Conservation (phyloP, 2,888 invertebrate genomes). For the Pilophorus perplexus region DNA sequence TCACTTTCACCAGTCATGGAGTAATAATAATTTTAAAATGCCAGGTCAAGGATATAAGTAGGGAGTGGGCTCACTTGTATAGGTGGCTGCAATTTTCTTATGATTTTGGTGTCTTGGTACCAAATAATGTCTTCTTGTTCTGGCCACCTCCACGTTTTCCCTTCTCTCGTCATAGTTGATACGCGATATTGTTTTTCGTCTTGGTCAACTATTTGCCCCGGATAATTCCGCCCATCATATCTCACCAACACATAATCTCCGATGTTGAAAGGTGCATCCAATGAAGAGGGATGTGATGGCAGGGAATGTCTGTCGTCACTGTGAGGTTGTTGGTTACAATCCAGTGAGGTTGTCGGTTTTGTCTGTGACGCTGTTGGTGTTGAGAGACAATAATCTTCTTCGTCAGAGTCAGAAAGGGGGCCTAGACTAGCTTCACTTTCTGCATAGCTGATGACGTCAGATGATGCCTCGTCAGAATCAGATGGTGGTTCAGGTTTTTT, state of each 20-base stretch:
- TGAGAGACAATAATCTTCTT: neutral
- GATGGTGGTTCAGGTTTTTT: slow-evolving; percentile 12
- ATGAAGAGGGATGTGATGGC: neutral
- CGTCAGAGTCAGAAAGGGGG: slow-evolving; percentile 10
- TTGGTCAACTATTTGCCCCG: neutral
- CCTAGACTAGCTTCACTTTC: slow-evolving; percentile 14
- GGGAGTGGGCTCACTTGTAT: neutral
- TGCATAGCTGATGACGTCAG: neutral
- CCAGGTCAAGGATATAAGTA: neutral
- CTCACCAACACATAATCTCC: slow-evolving; percentile 4
- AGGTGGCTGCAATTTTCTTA: neutral
- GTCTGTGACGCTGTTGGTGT: neutral
- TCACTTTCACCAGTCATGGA: neutral
- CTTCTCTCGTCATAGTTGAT: slow-evolving; percentile 4
- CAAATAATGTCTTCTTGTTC: neutral
- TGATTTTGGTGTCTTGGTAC: neutral
- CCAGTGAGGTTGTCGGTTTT: neutral
- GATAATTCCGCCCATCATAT: neutral
- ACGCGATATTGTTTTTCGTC: slow-evolving; percentile 3
- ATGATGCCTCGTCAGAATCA: slow-evolving; percentile 3
- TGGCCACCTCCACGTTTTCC: neutral
- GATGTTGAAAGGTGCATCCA: neutral
- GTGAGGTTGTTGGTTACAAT: neutral
- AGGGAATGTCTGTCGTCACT: neutral
- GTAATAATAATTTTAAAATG: neutral